Evolutionary conservation across 2,797 vertebrate genomes (phyloP).

Genomic region (Ambastaia sidthimunki): DNA sequence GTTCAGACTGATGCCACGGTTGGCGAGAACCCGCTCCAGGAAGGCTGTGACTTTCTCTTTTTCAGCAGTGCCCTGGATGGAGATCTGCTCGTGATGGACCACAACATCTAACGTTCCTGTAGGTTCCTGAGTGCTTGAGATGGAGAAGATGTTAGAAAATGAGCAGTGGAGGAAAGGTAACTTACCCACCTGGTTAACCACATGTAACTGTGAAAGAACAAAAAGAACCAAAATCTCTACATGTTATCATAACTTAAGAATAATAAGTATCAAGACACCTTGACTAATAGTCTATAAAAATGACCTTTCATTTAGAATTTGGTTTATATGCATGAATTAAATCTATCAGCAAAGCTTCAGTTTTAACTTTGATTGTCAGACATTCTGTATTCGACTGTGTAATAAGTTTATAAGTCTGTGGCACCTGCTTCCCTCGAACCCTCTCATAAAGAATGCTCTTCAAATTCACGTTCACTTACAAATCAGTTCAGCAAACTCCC

Average conservation of each 20-base stretch:
- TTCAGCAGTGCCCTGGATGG: constrained; percentile 16
- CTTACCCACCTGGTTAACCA: too few species aligned
- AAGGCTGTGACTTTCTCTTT: constrained; percentile 7
- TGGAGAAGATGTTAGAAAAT: constrained; percentile 33
- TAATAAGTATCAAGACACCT: constrained; percentile 70
- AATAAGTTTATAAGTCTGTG: constrained; percentile 18
- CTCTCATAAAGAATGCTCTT: constrained; percentile 33
- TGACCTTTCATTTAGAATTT: neutral
- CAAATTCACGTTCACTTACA: constrained; percentile 5
- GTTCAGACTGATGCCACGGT: constrained; percentile 66
- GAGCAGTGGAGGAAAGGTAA: too few species aligned
- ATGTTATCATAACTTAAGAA: constrained; percentile 68
- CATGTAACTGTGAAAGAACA: too few species aligned
- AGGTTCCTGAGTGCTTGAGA: neutral
- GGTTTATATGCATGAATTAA: constrained; percentile 5
- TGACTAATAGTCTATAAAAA: constrained; percentile 51
- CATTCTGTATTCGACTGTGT: constrained; percentile 34
- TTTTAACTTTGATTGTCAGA: constrained; percentile 18
- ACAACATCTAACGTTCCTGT: neutral
- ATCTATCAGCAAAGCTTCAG: constrained; percentile 1
- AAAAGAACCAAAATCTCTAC: constrained; percentile 73
- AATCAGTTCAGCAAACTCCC: constrained; percentile 22
- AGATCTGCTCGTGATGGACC: neutral
- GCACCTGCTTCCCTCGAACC: constrained; percentile 24
- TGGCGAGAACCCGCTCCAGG: constrained; percentile 64